phyloP scores from a whole-genome alignment of 2,888 invertebrate genomes.

The Sclerodermus sp. region DNA sequence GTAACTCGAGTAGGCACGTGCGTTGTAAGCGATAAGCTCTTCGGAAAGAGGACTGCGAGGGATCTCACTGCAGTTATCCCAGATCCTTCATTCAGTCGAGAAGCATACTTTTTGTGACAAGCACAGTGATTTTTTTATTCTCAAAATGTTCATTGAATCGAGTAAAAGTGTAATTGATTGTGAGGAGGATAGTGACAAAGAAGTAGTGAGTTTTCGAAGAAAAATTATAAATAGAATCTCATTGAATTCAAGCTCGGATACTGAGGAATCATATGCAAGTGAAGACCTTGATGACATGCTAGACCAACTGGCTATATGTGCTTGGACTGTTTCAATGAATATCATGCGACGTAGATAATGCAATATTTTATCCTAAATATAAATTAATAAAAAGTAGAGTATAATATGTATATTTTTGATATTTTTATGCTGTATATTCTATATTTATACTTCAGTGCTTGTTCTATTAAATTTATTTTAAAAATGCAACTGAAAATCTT shows the following conservation, averaged over 20 bases:
- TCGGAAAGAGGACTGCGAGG: too few relatives aligned
- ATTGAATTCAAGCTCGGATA: conserved; percentile 19
- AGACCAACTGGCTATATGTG: too few relatives aligned
- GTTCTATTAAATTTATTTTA: too few relatives aligned
- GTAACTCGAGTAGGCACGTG: too few relatives aligned
- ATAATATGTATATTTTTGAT: conserved; percentile 14
- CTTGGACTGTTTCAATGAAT: conserved; percentile 18
- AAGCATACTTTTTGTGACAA: too few relatives aligned
- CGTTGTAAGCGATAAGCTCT: too few relatives aligned
- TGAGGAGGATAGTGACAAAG: too few relatives aligned
- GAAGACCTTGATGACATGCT: conserved; percentile 20
- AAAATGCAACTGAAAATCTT: conserved; percentile 12
- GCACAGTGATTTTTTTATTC: too few relatives aligned
- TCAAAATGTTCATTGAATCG: too few relatives aligned
- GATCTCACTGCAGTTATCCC: too few relatives aligned
- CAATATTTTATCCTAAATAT: conserved; percentile 16
- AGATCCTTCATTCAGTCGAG: too few relatives aligned
- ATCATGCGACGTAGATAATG: conserved; percentile 10
- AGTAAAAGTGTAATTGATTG: too few relatives aligned
- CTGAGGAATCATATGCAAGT: conserved; percentile 20
- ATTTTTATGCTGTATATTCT: conserved; percentile 15
- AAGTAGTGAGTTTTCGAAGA: conserved; percentile 6
- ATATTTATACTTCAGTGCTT: conserved; percentile 10
- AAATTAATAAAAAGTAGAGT: conserved; percentile 23
- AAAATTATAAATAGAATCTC: conserved; percentile 19